phyloP scores from a whole-genome alignment of 2,113 vertebrate species.

The Coryphaenoides rupestris region DNA sequence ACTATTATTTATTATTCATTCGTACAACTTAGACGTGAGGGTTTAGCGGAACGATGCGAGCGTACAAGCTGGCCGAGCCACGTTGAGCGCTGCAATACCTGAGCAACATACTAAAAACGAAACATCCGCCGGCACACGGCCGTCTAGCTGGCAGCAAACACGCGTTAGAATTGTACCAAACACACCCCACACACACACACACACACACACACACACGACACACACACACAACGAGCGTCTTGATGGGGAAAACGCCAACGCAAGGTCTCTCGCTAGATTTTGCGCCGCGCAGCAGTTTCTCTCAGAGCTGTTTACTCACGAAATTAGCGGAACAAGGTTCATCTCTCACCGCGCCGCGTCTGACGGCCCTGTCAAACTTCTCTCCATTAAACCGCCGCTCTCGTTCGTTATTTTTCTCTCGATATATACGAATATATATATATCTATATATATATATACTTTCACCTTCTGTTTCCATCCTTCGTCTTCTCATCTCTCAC shows the following conservation, averaged over 20 bases:
- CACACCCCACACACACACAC: too few species aligned
- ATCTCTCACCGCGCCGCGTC: slow-evolving; percentile 84
- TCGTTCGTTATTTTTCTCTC: slow-evolving; percentile 59
- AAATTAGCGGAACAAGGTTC: slow-evolving; percentile 78
- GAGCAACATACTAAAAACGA: too few species aligned
- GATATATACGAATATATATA: slow-evolving; percentile 13
- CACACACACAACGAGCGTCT: background rate
- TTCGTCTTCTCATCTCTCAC: background rate
- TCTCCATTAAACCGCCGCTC: slow-evolving; percentile 61
- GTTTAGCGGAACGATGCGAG: too few species aligned
- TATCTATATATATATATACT: too few species aligned
- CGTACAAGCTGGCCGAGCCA: too few species aligned
- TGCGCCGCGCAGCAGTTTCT: slow-evolving; percentile 7
- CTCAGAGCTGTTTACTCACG: slow-evolving; percentile 33
- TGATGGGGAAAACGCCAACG: background rate
- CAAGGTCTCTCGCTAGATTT: slow-evolving; percentile 12
- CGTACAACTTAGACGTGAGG: too few species aligned
- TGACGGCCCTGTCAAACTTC: slow-evolving; percentile 80
- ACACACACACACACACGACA: too few species aligned
- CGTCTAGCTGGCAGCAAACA: too few species aligned
- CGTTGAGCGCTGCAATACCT: too few species aligned
- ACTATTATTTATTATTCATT: too few species aligned
- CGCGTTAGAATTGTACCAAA: too few species aligned
- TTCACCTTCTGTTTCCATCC: background rate
- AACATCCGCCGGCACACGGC: too few species aligned